Evolutionary conservation across 2,113 vertebrate genomes (phyloP).

Genomic region (Oenanthe melanoleuca): DNA sequence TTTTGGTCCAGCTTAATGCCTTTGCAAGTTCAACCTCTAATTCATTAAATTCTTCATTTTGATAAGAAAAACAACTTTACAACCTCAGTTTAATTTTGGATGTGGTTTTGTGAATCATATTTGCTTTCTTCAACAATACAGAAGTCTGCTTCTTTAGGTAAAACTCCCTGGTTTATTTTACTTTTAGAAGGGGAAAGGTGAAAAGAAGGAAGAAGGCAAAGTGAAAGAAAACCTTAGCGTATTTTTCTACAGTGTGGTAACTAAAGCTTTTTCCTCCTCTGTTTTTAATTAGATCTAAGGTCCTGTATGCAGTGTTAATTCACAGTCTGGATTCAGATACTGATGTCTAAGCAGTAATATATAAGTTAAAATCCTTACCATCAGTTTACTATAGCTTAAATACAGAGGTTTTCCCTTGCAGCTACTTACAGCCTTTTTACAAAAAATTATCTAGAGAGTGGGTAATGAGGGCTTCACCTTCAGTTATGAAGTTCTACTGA

Average conservation of each 20-base stretch:
- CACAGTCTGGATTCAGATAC: not conserved
- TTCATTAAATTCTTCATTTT: not conserved
- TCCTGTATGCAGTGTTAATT: not conserved
- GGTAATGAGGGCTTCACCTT: not conserved
- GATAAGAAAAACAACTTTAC: not conserved
- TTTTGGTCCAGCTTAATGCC: not conserved
- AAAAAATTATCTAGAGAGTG: not conserved
- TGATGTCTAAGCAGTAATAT: not conserved
- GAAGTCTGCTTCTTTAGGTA: not conserved
- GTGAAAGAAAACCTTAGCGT: not conserved
- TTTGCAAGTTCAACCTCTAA: not conserved
- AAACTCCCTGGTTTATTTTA: not conserved
- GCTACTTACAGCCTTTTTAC: not conserved
- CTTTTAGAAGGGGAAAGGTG: not conserved
- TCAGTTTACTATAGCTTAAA: not conserved
- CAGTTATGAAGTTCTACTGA: not conserved
- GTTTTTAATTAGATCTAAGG: not conserved
- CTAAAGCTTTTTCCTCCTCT: not conserved
- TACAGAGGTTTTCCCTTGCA: not conserved
- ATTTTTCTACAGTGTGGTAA: not conserved
- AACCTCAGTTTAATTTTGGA: not conserved
- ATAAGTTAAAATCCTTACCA: not conserved
- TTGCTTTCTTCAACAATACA: not conserved
- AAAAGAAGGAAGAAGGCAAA: not conserved
- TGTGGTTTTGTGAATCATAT: not conserved